Evolutionary conservation across 2,888 invertebrate genomes (phyloP).

Genomic region (Orchestes rusci): DNA sequence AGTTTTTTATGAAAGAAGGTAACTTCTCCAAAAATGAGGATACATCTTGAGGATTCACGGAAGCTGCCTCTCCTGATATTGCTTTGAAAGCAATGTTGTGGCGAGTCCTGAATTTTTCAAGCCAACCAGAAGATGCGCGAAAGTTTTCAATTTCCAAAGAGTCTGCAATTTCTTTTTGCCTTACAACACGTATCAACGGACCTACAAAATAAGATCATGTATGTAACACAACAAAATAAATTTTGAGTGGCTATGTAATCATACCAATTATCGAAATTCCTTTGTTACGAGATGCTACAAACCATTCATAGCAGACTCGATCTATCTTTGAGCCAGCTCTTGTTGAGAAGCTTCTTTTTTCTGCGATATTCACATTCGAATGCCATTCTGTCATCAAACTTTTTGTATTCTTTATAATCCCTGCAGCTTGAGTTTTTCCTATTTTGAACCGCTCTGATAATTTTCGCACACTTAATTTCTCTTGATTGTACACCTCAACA

Average conservation of each 20-base stretch:
- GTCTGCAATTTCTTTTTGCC: constrained; percentile 2
- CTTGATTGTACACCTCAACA: background rate
- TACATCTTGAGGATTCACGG: constrained; percentile 4
- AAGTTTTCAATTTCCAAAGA: background rate
- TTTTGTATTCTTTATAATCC: too few relatives aligned
- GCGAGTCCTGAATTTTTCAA: constrained; percentile 5
- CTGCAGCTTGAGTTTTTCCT: background rate
- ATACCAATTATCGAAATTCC: background rate
- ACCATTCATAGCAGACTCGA: too few relatives aligned
- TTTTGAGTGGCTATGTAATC: background rate
- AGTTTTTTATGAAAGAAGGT: constrained; percentile 4
- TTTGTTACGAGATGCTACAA: too few relatives aligned
- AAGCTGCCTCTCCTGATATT: constrained; percentile 7
- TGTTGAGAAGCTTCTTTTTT: too few relatives aligned
- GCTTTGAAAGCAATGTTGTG: constrained; percentile 11
- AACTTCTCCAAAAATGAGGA: constrained; percentile 1
- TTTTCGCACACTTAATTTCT: background rate
- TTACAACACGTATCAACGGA: constrained; percentile 1
- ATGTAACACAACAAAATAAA: background rate
- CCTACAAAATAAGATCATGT: background rate
- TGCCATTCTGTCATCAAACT: too few relatives aligned
- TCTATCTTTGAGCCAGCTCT: too few relatives aligned
- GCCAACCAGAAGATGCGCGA: background rate
- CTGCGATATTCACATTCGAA: too few relatives aligned
- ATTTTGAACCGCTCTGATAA: background rate